Evolutionary conservation across 2,113 vertebrate genomes (phyloP), one percentile per base, ranked within the genome.

Genomic region (Pelusios castaneus): DNA sequence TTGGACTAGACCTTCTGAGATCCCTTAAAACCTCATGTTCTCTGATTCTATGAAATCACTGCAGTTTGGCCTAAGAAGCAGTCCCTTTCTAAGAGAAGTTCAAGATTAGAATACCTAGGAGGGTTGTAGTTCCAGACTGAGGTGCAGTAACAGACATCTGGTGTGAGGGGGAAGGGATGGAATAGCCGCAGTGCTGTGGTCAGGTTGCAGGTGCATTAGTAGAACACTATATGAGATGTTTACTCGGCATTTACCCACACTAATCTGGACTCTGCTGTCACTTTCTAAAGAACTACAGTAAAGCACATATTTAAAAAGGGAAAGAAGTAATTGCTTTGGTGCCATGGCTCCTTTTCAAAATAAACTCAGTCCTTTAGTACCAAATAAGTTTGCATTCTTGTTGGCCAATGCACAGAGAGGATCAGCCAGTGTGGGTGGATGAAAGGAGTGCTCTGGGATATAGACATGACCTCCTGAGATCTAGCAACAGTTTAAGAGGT

Each of bases 381-480:
- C 58, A 60, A 75, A 38, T 47, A 13, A 93, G 49, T 89, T 85
- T 80, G 43, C 82, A 91, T 12, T 76, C 43, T 38, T 51, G 90
- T 89, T 90, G 77, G 56, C 58, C 92, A 25, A 91, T 91, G 47
- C 27, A 63, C 9, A 70, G 70, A 70, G 90, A 89, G 45, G n/a
- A 17, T 67, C 24, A 80, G 21, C 45, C 11, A 24, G 67, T 90
- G 49, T 5, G 70, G 92, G 73, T 2, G 87, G 41, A 70, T 93
- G 31, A 85, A 90, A 86, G 45, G 34, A 75, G 58, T 85, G 75
- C 75, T 75, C 13, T 81, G 47, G 76, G 83, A 81, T 89, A 81
- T 63, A 10, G 41, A 2, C 89, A 89, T 84, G n/a, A 80, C 80
- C 31, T 87, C 12, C 34, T 91, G 51, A 1, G 2, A 3, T 41